These are phyloP conservation scores for Danaus chrysippus DNA, from an alignment of 2,888 invertebrate genomes.

Conservation along the genomic window DNA sequence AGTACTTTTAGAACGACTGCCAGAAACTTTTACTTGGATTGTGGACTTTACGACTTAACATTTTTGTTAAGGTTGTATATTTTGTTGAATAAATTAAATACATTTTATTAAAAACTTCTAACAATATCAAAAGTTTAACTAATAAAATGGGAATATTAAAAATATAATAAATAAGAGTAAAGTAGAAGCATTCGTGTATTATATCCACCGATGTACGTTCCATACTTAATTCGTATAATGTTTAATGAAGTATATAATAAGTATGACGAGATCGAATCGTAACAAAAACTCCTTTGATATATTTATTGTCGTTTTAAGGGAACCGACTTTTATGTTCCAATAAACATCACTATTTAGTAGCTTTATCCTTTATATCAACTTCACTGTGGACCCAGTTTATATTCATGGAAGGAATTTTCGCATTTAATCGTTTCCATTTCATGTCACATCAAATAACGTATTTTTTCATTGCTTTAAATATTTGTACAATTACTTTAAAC, in stretches of 20 bases:
- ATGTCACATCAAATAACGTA: no score
- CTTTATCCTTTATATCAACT: conserved; percentile 59
- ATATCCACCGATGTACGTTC: not conserved
- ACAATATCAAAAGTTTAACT: no score
- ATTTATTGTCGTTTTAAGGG: conserved; percentile 62
- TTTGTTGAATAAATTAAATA: no score
- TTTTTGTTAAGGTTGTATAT: not conserved
- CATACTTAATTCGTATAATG: conserved; percentile 10
- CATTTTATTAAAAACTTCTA: no score
- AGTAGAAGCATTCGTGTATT: no score
- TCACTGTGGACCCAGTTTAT: conserved; percentile 22
- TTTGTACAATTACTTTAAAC: no score
- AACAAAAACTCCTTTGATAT: conserved; percentile 54
- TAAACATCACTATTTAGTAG: conserved; percentile 73
- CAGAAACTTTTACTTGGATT: conserved; percentile 13
- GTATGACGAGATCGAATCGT: conserved; percentile 43
- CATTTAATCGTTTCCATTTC: no score
- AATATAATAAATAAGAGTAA: no score
- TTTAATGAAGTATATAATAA: conserved; percentile 23
- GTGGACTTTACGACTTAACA: not conserved
- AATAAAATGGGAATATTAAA: no score
- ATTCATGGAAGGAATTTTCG: no score
- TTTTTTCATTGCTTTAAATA: no score
- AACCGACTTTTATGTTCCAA: conserved; percentile 61
- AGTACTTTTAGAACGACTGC: conserved; percentile 21